phyloP scores from a whole-genome alignment of 2,113 vertebrate genomes.

The Sitta europaea region DNA sequence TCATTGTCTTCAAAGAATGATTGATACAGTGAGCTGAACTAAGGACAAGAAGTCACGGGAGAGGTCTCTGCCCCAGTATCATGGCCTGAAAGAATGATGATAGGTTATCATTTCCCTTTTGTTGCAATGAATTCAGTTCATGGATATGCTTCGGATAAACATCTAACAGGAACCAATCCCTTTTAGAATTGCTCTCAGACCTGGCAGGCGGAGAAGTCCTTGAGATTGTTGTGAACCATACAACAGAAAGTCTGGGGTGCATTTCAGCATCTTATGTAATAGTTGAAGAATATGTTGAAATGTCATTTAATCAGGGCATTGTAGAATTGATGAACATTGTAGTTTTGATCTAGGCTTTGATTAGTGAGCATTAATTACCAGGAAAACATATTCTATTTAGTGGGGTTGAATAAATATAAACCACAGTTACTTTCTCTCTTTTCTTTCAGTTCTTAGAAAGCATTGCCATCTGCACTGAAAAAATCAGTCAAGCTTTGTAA shows the following conservation, averaged over 20 bases:
- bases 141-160: constrained; percentile 1
- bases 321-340: neutral
- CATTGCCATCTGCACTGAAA: neutral
- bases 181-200: constrained; percentile 21
- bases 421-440: neutral
- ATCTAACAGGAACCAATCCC: constrained; percentile 39
- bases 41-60: constrained; percentile 15
- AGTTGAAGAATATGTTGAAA: neutral
- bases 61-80: constrained; percentile 33
- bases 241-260: neutral
- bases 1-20: constrained; percentile 47
- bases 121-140: constrained; percentile 8
- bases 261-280: neutral
- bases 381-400: neutral
- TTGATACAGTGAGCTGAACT: constrained; percentile 20
- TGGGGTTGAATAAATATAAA: neutral
- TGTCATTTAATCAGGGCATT: neutral
- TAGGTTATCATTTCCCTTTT: constrained; percentile 46
- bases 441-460: neutral
- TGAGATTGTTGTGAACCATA: neutral
- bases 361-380: neutral
- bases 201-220: neutral
- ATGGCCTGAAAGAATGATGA: constrained; percentile 27
- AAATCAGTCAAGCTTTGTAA: neutral
- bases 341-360: neutral